phyloP scores from a whole-genome alignment of 2,797 vertebrate genomes.

The Sebastiscus albofasciatus region DNA sequence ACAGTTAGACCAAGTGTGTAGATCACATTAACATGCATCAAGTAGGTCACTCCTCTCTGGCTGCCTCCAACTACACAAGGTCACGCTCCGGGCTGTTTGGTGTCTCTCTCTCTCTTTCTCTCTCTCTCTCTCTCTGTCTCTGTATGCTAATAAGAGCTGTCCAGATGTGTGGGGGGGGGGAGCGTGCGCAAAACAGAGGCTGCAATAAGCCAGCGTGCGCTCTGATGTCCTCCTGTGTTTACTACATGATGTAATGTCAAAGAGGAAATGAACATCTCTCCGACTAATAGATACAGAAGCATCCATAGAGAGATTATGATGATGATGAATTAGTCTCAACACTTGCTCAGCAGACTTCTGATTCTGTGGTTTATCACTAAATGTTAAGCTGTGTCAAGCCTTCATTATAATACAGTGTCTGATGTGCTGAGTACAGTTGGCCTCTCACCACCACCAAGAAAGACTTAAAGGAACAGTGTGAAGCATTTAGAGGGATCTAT shows the following conservation, averaged over 20 bases:
- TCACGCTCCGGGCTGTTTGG: slow-evolving; percentile 64
- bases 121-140: neutral
- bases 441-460: slow-evolving; percentile 38
- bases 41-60: slow-evolving; percentile 57
- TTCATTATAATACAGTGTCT: slow-evolving; percentile 63
- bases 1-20: slow-evolving; percentile 69
- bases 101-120: neutral
- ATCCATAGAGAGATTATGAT: no score
- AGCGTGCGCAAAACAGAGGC: neutral
- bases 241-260: neutral
- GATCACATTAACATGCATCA: slow-evolving; percentile 72
- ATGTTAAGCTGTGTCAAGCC: slow-evolving; percentile 55
- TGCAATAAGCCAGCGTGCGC: neutral
- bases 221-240: slow-evolving; percentile 1
- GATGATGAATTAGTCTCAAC: no score
- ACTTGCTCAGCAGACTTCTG: neutral
- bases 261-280: neutral
- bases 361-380: slow-evolving; percentile 39
- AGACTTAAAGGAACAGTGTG: slow-evolving; percentile 33
- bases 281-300: no score
- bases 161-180: slow-evolving; percentile 49
- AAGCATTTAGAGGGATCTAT: no score
- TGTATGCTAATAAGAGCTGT: neutral
- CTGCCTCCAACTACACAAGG: slow-evolving; percentile 71
- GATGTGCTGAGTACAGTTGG: slow-evolving; percentile 69